Evolutionary conservation across 2,113 vertebrate genomes (phyloP).

Genomic region (Eurystomus gularis): DNA sequence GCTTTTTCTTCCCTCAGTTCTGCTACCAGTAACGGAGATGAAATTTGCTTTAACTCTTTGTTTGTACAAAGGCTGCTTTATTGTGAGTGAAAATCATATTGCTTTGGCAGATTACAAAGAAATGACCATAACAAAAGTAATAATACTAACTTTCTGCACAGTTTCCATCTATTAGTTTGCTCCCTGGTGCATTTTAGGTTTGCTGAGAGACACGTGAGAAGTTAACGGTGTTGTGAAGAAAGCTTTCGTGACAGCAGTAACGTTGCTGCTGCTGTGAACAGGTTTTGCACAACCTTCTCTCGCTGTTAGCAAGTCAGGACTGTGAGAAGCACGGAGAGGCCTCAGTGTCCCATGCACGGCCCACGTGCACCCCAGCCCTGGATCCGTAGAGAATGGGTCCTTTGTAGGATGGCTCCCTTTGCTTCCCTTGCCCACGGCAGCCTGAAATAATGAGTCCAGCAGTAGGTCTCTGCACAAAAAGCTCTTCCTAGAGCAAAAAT

Average conservation of each 20-base stretch:
- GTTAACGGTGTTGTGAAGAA: neutral
- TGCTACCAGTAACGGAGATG: neutral
- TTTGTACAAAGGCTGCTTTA: slow-evolving; percentile 15
- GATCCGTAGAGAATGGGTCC: neutral
- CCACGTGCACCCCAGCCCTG: neutral
- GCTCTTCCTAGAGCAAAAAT: neutral
- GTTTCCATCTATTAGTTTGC: neutral
- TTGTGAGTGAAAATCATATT: neutral
- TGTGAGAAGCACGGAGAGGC: neutral
- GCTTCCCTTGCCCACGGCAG: neutral
- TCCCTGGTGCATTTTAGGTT: neutral
- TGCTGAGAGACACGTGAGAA: neutral
- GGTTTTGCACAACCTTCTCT: neutral
- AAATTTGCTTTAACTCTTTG: slow-evolving; percentile 52
- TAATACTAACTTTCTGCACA: neutral
- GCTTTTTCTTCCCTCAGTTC: slow-evolving; percentile 23
- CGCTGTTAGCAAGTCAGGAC: neutral
- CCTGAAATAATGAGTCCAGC: slow-evolving; percentile 5
- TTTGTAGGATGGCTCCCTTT: neutral
- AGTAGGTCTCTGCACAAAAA: slow-evolving; percentile 1
- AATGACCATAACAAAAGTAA: neutral
- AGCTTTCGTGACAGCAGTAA: neutral
- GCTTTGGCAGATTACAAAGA: neutral
- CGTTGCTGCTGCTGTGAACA: neutral
- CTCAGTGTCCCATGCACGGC: neutral